Evolutionary conservation across 1,140 invertebrate species (phyloP), one percentile per base, ranked within the genome.

Genomic region (Drosophila varians): DNA sequence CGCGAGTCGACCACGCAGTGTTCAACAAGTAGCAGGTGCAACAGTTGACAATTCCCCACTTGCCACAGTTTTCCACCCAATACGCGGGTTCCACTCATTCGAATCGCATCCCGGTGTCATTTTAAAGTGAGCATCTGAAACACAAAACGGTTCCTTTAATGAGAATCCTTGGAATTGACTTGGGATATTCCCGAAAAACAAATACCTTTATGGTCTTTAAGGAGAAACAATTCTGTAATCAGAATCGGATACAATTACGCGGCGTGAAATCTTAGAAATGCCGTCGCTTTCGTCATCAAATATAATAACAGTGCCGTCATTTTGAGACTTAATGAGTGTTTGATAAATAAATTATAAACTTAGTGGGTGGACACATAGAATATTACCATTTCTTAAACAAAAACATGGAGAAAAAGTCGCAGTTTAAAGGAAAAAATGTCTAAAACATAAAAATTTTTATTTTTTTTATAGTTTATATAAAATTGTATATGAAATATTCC

Each of bases 1-100:
- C 38, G 34, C 57, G 69, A 87, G 83, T 77, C 82, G 14, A 55
- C 66, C 61, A 87, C 83, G 82, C 83, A 87, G 82, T 87, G 82
- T 71, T 87, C 82, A 87, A 87, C 82, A 87, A 87, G 82, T 87
- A 83, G 79, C 55, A 86, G 64, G 61, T 77, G 82, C 82, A 87
- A 87, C 82, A 87, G 82, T 87, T 87, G 77, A 75, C 46, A 70
- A 26, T 25, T 28, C 5, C 19, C 40, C 18, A 21, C 18, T 3
- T 1, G 19, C 12, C 56, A n/a, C n/a, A 40, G 26, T 18, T 11
- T 9, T 7, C 0, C 6, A 52, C n/a, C 16, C 12, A 0, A 9
- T 9, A 26, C 40, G 28, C 46, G 34, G 18, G 23, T 19, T 23
- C 18, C 34, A 16, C 31, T 14, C n/a, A 60, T 19, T 34, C 23